These are phyloP conservation scores for Simalia tracyae DNA, from an alignment of 2,797 vertebrate species.

Conservation along the genomic window DNA sequence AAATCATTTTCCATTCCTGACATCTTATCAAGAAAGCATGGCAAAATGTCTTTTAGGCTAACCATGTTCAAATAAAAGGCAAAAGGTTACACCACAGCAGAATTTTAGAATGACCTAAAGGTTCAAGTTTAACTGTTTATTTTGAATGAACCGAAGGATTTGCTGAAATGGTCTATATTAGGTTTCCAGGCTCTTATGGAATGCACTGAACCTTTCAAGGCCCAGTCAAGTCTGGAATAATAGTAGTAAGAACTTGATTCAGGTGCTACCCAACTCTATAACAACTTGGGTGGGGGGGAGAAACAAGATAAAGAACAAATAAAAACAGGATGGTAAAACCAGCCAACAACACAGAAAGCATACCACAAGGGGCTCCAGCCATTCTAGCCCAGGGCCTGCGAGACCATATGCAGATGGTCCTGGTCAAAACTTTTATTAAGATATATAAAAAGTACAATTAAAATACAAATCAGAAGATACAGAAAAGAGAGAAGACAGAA, in stretches of 20 bases:
- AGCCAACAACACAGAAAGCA: not conserved
- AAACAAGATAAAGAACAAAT: not conserved
- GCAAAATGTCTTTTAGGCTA: too few relatives aligned
- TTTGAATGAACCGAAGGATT: not conserved
- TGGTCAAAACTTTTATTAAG: too few relatives aligned
- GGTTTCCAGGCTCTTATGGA: not conserved
- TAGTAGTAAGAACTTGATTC: too few relatives aligned
- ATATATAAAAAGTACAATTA: too few relatives aligned
- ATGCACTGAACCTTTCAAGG: not conserved
- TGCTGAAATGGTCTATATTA: not conserved
- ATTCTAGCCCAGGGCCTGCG: not conserved
- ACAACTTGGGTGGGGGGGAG: not conserved
- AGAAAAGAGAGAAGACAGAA: too few relatives aligned
- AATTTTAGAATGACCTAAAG: not conserved
- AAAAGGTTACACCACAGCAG: not conserved
- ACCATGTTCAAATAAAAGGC: not conserved
- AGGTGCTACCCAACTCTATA: too few relatives aligned
- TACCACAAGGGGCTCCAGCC: not conserved
- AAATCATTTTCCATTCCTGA: not conserved
- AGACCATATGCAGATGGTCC: not conserved
- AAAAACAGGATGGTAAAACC: not conserved
- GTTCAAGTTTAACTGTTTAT: not conserved
- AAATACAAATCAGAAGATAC: too few relatives aligned
- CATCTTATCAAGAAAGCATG: not conserved
- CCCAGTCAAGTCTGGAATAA: not conserved